Evolutionary conservation across 2,888 invertebrate species (phyloP).

Genomic region (Smittia aterrima): DNA sequence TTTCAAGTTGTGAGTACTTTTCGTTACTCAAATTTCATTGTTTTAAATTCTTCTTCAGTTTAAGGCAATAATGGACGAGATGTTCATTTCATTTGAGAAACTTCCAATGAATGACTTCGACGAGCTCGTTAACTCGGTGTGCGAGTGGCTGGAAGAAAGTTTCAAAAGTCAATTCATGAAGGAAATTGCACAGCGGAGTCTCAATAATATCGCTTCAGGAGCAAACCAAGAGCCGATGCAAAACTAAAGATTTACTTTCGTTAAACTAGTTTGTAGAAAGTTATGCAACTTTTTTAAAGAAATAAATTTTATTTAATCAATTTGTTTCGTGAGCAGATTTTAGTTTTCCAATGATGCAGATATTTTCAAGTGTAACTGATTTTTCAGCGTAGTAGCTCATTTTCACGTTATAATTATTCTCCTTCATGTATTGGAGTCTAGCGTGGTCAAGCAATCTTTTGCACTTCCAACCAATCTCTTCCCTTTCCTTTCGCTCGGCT

Average conservation of each 20-base stretch:
- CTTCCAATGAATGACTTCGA: slow-evolving; percentile 89
- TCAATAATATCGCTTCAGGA: slow-evolving; percentile 24
- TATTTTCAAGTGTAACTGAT: slow-evolving; percentile 72
- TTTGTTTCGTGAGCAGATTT: too few relatives aligned
- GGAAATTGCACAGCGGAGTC: slow-evolving; percentile 34
- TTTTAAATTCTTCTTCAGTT: slow-evolving; percentile 62
- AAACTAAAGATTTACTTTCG: slow-evolving; percentile 6
- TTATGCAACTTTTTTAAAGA: neutral
- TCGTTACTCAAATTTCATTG: slow-evolving; percentile 45
- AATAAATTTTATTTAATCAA: neutral
- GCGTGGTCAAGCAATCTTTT: slow-evolving; percentile 78
- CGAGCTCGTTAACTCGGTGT: slow-evolving; percentile 90
- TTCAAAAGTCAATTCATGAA: slow-evolving; percentile 34
- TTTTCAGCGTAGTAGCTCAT: slow-evolving; percentile 66
- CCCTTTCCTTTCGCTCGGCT: slow-evolving; percentile 55
- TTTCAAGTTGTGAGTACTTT: slow-evolving; percentile 79
- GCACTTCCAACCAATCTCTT: slow-evolving; percentile 67
- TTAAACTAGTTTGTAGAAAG: neutral
- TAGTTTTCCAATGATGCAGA: slow-evolving; percentile 64
- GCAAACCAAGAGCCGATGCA: slow-evolving; percentile 23
- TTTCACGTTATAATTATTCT: slow-evolving; percentile 59
- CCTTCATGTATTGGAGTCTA: slow-evolving; percentile 62
- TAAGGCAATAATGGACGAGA: slow-evolving; percentile 89
- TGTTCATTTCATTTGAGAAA: slow-evolving; percentile 86
- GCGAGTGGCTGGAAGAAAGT: slow-evolving; percentile 92